A percentile compares a stretch with the other conserved stretches of the same genome.
These are phyloP conservation scores for Solen grandis DNA, from an alignment of 1,140 invertebrate species.

Conservation along the genomic window DNA sequence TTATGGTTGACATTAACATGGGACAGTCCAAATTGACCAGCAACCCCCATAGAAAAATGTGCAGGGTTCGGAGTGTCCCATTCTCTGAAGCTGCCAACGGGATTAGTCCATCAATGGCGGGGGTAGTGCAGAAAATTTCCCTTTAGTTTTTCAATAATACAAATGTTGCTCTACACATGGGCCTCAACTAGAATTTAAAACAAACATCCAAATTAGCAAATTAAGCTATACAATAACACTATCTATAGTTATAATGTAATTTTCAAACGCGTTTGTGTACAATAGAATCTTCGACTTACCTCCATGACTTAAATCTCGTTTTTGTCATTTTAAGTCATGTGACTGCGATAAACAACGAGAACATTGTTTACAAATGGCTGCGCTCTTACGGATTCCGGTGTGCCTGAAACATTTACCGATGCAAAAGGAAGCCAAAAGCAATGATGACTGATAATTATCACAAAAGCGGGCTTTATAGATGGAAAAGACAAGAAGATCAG, in stretches of 20 bases:
- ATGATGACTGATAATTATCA: conserved; percentile 48
- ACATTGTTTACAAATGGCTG: conserved; percentile 59
- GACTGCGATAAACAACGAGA: conserved; percentile 12
- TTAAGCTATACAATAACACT: too few relatives aligned
- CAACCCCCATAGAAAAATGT: conserved; percentile 17
- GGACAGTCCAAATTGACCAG: conserved; percentile 28
- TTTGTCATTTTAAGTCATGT: too few relatives aligned
- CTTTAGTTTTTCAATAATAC: too few relatives aligned
- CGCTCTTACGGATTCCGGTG: background rate
- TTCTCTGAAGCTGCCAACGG: background rate
- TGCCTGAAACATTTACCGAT: background rate
- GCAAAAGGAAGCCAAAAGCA: background rate
- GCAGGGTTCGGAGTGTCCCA: conserved; percentile 36
- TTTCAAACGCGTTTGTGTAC: too few relatives aligned
- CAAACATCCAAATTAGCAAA: too few relatives aligned
- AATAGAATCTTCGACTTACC: conserved; percentile 45
- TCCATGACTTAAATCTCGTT: conserved; percentile 49
- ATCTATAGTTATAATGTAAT: too few relatives aligned
- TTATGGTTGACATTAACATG: conserved; percentile 19
- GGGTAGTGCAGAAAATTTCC: background rate
- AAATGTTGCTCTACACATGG: too few relatives aligned
- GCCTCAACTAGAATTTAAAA: too few relatives aligned
- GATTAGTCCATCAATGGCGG: conserved; percentile 32
- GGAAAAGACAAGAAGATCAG: conserved; percentile 61
- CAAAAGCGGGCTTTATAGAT: conserved; percentile 58